phyloP scores from a whole-genome alignment of 2,888 invertebrate species.

The Meteorus cinctellus region DNA sequence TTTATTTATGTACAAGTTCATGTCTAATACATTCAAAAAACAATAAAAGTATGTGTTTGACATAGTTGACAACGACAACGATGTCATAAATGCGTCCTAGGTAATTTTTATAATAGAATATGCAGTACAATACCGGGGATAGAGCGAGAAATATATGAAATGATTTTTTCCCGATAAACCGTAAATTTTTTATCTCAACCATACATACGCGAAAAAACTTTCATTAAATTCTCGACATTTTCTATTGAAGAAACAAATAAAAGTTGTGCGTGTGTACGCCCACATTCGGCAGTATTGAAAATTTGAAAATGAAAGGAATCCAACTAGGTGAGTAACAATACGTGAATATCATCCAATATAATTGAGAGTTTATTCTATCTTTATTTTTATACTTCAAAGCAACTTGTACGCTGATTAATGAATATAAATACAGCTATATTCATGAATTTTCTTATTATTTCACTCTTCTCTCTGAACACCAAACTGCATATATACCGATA shows the following conservation, averaged over 20 bases:
- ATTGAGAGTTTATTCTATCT: too few relatives aligned
- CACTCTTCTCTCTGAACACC: neutral
- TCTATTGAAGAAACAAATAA: neutral
- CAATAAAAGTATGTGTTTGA: slow-evolving; percentile 8
- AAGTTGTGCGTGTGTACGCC: neutral
- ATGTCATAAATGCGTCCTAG: neutral
- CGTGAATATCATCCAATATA: neutral
- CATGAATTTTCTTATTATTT: neutral
- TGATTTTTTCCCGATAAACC: neutral
- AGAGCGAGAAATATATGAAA: neutral
- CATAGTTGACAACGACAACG: neutral
- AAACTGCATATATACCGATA: neutral
- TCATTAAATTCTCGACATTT: neutral
- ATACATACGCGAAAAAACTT: neutral
- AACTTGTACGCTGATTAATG: too few relatives aligned
- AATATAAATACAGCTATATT: too few relatives aligned
- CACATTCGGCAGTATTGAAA: neutral
- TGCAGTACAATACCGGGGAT: neutral
- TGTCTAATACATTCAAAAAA: neutral
- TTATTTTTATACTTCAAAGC: neutral
- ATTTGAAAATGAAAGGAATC: neutral
- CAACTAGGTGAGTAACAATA: neutral
- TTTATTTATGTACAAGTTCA: neutral
- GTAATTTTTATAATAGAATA: neutral
- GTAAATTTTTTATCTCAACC: neutral